Evolutionary conservation across 2,888 invertebrate genomes (phyloP).

Genomic region (Drosophila paramelanica): DNA sequence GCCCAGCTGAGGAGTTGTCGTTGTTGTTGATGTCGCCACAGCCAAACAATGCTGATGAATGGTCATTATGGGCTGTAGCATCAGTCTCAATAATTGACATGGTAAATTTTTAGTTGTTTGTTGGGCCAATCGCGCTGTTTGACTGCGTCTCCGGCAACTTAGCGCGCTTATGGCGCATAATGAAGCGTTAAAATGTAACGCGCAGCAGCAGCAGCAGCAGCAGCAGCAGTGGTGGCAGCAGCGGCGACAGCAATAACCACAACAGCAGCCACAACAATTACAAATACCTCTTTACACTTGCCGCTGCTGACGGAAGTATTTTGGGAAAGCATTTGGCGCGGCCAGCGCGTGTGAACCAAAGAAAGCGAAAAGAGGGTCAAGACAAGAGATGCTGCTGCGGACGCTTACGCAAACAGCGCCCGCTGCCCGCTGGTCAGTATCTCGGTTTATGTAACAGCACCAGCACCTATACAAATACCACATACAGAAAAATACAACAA

Average conservation of each 20-base stretch:
- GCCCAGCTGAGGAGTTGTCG: slow-evolving; percentile 41
- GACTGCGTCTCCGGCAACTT: slow-evolving; percentile 22
- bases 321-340: slow-evolving; percentile 74
- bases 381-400: slow-evolving; percentile 55
- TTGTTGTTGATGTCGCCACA: slow-evolving; percentile 58
- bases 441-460: slow-evolving; percentile 57
- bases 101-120: slow-evolving; percentile 64
- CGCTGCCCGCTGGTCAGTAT: slow-evolving; percentile 18
- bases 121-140: slow-evolving; percentile 19
- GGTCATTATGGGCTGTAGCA: slow-evolving; percentile 46
- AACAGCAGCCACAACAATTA: slow-evolving; percentile 65
- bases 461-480: slow-evolving; percentile 6
- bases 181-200: slow-evolving; percentile 79
- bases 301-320: slow-evolving; percentile 77
- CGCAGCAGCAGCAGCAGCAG: slow-evolving; percentile 44
- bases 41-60: slow-evolving; percentile 71
- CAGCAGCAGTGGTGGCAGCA: background rate
- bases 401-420: slow-evolving; percentile 64
- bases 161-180: slow-evolving; percentile 68
- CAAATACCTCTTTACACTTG: slow-evolving; percentile 75
- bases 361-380: slow-evolving; percentile 69
- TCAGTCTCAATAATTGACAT: slow-evolving; percentile 71
- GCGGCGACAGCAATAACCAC: slow-evolving; percentile 14
- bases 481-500: background rate
- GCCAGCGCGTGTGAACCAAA: slow-evolving; percentile 75